Conservation (phyloP, 2,113 vertebrate genomes). For the Ctenomys sociabilis region DNA sequence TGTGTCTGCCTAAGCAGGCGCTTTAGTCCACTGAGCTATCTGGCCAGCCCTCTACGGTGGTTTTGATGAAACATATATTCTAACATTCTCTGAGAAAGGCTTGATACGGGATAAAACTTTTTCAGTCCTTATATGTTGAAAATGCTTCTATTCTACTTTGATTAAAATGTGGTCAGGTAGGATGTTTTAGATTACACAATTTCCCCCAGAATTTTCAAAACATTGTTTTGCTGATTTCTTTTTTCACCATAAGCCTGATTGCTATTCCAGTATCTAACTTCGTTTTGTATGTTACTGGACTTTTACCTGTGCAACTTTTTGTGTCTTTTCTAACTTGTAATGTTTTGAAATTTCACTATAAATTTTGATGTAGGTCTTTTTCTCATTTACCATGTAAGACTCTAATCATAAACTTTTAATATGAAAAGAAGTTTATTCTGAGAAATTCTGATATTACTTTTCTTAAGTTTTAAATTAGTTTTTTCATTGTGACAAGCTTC, state of each 20-base stretch:
- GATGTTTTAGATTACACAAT: slow-evolving; percentile 40
- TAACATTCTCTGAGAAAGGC: background rate
- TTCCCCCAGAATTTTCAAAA: background rate
- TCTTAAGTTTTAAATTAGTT: background rate
- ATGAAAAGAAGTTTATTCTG: background rate
- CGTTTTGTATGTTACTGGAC: background rate
- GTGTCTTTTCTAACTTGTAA: background rate
- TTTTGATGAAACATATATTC: background rate
- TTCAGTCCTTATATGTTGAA: background rate
- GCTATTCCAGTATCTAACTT: background rate
- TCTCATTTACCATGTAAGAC: background rate
- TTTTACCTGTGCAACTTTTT: background rate
- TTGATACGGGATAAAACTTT: background rate
- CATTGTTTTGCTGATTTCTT: background rate
- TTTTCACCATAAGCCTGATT: background rate
- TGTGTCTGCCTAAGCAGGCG: too few species aligned
- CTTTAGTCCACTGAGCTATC: too few species aligned
- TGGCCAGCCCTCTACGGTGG: too few species aligned
- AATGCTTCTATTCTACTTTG: slow-evolving; percentile 3
- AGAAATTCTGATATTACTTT: background rate
- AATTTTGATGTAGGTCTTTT: background rate
- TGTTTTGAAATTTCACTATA: background rate
- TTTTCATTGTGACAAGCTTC: background rate
- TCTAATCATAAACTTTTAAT: background rate
- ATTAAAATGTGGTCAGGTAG: slow-evolving; percentile 9